These are phyloP conservation scores for Tachuris rubrigastra DNA, from an alignment of 2,113 vertebrate species.

Conservation along the genomic window DNA sequence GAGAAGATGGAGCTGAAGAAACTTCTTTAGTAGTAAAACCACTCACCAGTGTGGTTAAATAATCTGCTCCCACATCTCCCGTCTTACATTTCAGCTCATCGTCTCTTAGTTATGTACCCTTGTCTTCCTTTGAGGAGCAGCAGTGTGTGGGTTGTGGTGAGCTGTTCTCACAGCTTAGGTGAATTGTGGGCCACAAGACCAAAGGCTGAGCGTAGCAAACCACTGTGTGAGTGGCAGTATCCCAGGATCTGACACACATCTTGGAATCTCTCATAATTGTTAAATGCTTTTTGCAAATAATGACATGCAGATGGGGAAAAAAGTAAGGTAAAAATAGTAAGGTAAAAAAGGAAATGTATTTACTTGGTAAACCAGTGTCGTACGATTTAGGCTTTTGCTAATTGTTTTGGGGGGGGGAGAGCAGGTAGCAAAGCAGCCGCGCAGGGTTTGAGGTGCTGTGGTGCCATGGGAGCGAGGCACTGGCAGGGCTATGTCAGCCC, in stretches of 20 bases:
- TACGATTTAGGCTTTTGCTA: background rate
- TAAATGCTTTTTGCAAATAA: background rate
- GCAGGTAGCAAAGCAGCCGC: background rate
- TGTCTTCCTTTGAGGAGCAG: constrained; percentile 35
- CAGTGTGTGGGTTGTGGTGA: constrained; percentile 45
- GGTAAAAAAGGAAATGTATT: background rate
- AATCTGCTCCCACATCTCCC: constrained; percentile 36
- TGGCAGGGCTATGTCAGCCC: background rate
- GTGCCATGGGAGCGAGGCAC: background rate
- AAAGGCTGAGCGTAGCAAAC: background rate
- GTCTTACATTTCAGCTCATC: constrained; percentile 20
- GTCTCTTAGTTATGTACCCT: constrained; percentile 23
- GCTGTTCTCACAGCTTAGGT: constrained; percentile 4
- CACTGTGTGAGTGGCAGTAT: background rate
- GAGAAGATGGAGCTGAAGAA: background rate
- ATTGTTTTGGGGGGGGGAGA: background rate
- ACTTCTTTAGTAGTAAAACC: background rate
- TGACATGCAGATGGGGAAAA: background rate
- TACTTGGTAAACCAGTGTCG: background rate
- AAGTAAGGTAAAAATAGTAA: background rate
- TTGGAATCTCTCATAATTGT: background rate
- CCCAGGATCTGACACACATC: constrained; percentile 16
- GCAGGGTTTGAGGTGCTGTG: background rate
- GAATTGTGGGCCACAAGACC: constrained; percentile 34
- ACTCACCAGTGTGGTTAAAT: constrained; percentile 15